Evolutionary conservation across 2,113 vertebrate species (phyloP), one percentile per base, ranked within the genome.

Genomic region (Sapayoa aenigma): DNA sequence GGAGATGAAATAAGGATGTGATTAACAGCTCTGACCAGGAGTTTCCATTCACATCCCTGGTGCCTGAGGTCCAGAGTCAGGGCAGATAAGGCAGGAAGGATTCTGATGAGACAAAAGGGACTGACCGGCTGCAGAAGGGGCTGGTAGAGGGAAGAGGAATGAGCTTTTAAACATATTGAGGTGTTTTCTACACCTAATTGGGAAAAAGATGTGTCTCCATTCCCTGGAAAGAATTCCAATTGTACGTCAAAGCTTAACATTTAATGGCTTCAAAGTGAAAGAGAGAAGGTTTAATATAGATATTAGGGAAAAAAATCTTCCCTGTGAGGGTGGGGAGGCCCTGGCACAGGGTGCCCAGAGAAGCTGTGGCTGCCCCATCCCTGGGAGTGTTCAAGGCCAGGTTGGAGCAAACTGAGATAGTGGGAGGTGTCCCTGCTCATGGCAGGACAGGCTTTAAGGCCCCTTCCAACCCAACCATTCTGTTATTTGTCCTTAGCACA

Each of bases 381-480:
- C 52, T 76, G 72, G 35, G 0, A 31, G 44, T 59, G 62, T 0
- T 31, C 53, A 50, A 50, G 44, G 42, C 83, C 83, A 67, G 62
- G 52, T 0, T 58, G 71, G 72, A 76, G 44, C 53, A 50, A 0
- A 12, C 37, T 42, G 62, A 44, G 4, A 16, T 0, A 9, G 21
- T 31, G 35, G 21, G 4, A 76, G 39, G 6, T 16, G 30, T n/a
- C 59, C 28, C 50, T 66, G 50, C 17, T n/a, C 16, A 13, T 6
- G 47, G 14, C 33, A 63, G 18, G 53, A 31, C 37, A 14, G 25
- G 14, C 14, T 50, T 44, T 52, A 44, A 52, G 25, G 27, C 44
- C 14, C 19, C 35, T 52, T 8, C 37, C 46, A 68, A 27, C 25
- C 27, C 53, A 60, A 68, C 22, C 27, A 60, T 33, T 23, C 46